phyloP scores from a whole-genome alignment of 2,797 vertebrate species.

The Gallinago stenura region DNA sequence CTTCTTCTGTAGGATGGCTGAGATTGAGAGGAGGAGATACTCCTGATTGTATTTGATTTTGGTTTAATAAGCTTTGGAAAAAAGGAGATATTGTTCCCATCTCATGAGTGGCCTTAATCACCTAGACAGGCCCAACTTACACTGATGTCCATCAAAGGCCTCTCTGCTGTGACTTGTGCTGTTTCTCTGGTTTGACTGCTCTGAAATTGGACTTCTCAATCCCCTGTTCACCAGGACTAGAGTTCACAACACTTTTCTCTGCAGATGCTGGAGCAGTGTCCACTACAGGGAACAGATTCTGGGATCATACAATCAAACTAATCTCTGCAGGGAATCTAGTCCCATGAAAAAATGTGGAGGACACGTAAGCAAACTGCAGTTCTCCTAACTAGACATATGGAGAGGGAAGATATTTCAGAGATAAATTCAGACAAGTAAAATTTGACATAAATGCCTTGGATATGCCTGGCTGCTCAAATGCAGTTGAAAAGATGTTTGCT shows the following conservation, averaged over 20 bases:
- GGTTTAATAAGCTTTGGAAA: neutral
- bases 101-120: neutral
- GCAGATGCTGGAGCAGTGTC: neutral
- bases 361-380: neutral
- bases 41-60: neutral
- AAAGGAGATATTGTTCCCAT: neutral
- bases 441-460: neutral
- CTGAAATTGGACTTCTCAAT: neutral
- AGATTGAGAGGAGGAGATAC: neutral
- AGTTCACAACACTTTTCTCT: neutral
- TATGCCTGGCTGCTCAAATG: neutral
- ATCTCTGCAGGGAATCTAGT: neutral
- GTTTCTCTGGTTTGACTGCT: neutral
- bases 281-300: neutral
- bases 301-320: neutral
- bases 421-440: neutral
- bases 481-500: neutral
- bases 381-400: neutral
- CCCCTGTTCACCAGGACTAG: neutral
- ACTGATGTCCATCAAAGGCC: neutral
- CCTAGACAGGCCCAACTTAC: neutral
- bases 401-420: neutral
- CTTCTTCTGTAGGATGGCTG: neutral
- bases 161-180: neutral
- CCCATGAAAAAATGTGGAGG: neutral